These are phyloP conservation scores for Triops cancriformis DNA, from an alignment of 1,140 invertebrate species.

Conservation along the genomic window DNA sequence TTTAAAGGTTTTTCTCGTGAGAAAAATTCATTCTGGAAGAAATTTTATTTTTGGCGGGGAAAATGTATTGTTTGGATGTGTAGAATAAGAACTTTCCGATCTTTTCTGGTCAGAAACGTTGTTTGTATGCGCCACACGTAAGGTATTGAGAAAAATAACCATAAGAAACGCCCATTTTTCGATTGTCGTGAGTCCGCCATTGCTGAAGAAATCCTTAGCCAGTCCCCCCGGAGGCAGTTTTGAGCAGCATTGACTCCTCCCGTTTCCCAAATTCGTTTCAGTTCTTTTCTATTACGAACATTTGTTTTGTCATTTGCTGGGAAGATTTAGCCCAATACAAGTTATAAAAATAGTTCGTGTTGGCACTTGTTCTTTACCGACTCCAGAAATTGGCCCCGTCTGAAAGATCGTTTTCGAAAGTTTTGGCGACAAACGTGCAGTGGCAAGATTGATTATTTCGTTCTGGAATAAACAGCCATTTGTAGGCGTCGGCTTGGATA, in stretches of 20 bases:
- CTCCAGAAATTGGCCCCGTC: not conserved
- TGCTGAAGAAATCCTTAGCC: too few species aligned
- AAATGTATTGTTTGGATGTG: not conserved
- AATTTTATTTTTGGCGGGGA: too few species aligned
- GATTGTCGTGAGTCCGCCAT: not conserved
- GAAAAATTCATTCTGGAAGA: not conserved
- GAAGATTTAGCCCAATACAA: not conserved
- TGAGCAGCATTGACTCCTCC: not conserved
- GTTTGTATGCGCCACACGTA: not conserved
- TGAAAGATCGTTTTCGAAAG: too few species aligned
- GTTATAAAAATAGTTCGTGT: not conserved
- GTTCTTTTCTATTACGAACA: constrained; percentile 1
- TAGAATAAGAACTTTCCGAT: not conserved
- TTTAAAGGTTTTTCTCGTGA: not conserved
- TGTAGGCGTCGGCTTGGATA: not conserved
- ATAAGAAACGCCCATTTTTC: constrained; percentile 5
- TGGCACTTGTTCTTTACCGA: not conserved
- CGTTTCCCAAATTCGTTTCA: too few species aligned
- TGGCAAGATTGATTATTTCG: not conserved
- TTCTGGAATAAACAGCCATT: not conserved
- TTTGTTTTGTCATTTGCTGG: constrained; percentile 5
- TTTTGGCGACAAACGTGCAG: too few species aligned
- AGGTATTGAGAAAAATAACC: not conserved
- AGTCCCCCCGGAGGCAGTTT: too few species aligned
- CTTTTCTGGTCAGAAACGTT: not conserved